Conservation (phyloP, 2,888 invertebrate genomes). For the Cryptus viduatorius region DNA sequence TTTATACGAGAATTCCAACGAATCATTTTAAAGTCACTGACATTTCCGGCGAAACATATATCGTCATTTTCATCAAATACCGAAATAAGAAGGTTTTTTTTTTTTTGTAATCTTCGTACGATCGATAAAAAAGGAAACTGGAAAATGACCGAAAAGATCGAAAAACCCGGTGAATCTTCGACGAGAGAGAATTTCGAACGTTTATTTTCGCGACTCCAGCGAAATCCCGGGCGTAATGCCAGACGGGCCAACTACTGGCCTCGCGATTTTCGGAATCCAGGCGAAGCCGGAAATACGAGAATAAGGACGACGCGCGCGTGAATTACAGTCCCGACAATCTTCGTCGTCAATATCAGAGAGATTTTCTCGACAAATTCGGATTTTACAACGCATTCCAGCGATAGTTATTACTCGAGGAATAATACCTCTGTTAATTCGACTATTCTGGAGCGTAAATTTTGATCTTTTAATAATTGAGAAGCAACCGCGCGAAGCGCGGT, state of each 20-base stretch:
- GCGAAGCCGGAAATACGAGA: conserved; percentile 59
- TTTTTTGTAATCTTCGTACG: too few relatives aligned
- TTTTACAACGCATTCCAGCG: background rate
- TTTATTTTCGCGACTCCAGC: conserved; percentile 73
- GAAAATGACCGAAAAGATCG: conserved; percentile 37
- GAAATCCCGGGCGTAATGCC: conserved; percentile 70
- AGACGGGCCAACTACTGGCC: conserved; percentile 50
- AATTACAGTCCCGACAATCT: conserved; percentile 5
- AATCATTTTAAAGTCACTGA: too few relatives aligned
- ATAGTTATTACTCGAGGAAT: too few relatives aligned
- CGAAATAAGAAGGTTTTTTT: too few relatives aligned
- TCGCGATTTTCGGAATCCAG: conserved; percentile 38
- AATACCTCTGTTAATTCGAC: too few relatives aligned
- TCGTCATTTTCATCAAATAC: too few relatives aligned
- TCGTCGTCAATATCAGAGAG: background rate
- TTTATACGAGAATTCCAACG: too few relatives aligned
- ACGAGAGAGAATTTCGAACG: conserved; percentile 35
- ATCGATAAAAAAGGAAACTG: background rate
- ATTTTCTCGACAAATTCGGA: background rate
- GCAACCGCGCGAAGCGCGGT: background rate
- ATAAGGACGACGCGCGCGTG: conserved; percentile 47
- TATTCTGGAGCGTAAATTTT: background rate
- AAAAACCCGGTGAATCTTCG: background rate
- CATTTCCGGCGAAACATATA: too few relatives aligned
- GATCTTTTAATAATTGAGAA: conserved; percentile 23